Evolutionary conservation across 2,113 vertebrate genomes (phyloP), one percentile per base, ranked within the genome.

Genomic region (Cyanoliseus patagonus): DNA sequence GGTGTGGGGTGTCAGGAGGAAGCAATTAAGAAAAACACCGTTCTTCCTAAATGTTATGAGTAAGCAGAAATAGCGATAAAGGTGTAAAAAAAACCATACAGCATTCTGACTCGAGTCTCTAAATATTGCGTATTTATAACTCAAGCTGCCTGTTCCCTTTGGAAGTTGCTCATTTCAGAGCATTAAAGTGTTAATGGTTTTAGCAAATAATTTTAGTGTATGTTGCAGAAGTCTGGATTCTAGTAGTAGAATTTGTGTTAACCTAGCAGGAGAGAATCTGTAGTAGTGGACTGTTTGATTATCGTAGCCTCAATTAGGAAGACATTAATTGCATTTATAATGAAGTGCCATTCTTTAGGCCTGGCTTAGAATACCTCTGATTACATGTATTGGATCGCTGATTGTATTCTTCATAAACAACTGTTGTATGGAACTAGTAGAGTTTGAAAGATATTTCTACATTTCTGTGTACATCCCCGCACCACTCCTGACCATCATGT

Each of bases 381-480:
- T 70, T 70, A 11, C 2, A 9, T 30, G 61, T 62, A 11, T 53
- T 49, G 42, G 46, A 25, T 70, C 25, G 13, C 18, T 35, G 51
- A 33, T n/a, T 2, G 3, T 42, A 10, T 35, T 76, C 11, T 61
- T 83, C 33, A 86, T 69, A 46, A 79, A 53, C 28, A 35, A 5
- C 27, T 55, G 16, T 35, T 0, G 0, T 28, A 9, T 47, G 28
- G 33, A 82, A 31, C 22, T 20, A 20, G 16, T 17, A 17, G 44
- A 68, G 30, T 78, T 64, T 4, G 3, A 42, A 59, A 86, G 59
- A 14, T 39, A 19, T 4, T 25, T 47, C 13, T 6, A 0, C 9
- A 3, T 46, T 63, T 91, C 35, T 55, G 3, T 79, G 41, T 35
- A 11, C 0, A 0, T 63, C 37, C 7, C 7, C 8, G 4, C 5